Conservation (phyloP, 2,113 vertebrate species). For the Polyodon spathula region DNA sequence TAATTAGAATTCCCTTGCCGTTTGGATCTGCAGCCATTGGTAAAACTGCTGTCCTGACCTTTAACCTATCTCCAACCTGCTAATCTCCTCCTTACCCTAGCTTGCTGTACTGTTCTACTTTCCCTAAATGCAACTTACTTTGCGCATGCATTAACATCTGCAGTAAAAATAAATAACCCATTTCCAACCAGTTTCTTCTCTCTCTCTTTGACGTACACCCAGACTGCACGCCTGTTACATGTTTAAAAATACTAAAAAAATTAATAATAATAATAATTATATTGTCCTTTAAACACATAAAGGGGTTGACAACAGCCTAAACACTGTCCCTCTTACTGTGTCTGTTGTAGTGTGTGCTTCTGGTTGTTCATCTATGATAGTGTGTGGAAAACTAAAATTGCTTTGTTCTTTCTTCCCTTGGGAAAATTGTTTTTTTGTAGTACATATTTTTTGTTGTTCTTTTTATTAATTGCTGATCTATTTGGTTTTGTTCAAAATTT, state of each 20-base stretch:
- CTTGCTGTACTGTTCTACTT: conserved; percentile 82
- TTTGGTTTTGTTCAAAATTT: conserved; percentile 68
- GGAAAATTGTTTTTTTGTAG: conserved; percentile 45
- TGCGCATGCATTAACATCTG: conserved; percentile 66
- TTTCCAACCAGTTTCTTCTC: conserved; percentile 63
- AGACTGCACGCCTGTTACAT: conserved; percentile 78
- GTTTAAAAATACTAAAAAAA: conserved; percentile 45
- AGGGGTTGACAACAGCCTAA: conserved; percentile 47
- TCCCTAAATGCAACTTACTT: conserved; percentile 93
- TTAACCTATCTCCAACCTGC: conserved; percentile 24
- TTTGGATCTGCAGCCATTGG: conserved; percentile 41
- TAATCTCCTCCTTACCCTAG: conserved; percentile 37
- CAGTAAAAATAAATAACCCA: conserved; percentile 56
- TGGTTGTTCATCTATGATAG: conserved; percentile 78
- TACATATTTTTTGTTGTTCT: conserved; percentile 44
- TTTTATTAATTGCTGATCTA: conserved; percentile 68
- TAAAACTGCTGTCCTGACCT: conserved; percentile 37
- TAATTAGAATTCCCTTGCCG: conserved; percentile 25
- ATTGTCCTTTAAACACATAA: conserved; percentile 62
- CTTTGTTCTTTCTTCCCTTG: conserved; percentile 60
- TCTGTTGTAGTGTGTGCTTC: conserved; percentile 72
- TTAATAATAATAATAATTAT: conserved; percentile 51
- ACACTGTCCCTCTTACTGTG: conserved; percentile 60
- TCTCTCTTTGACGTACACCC: conserved; percentile 79
- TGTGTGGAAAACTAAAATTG: conserved; percentile 60